Evolutionary conservation across 2,888 invertebrate genomes (phyloP).

Genomic region (Andricus quercusramuli): DNA sequence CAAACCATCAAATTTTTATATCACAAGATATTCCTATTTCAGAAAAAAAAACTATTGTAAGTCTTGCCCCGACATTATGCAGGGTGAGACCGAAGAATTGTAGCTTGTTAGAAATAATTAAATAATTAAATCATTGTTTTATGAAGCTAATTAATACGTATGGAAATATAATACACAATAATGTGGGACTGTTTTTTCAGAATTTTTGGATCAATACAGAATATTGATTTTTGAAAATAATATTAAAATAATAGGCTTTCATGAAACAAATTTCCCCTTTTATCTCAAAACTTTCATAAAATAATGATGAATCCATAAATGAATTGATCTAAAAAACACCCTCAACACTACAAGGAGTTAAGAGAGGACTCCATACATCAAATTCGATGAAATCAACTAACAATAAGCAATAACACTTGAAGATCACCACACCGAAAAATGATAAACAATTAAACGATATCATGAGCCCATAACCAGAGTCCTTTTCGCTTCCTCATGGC

Average conservation of each 20-base stretch:
- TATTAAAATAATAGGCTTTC: not conserved
- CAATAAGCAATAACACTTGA: conserved; percentile 13
- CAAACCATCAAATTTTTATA: no score
- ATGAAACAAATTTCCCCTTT: not conserved
- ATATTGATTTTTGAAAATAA: not conserved
- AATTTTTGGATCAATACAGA: no score
- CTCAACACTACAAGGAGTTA: not conserved
- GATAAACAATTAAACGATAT: conserved; percentile 13
- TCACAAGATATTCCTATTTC: no score
- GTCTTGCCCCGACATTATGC: no score
- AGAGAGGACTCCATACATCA: not conserved
- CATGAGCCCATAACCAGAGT: not conserved
- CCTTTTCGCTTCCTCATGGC: not conserved
- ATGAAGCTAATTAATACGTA: no score
- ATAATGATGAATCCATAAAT: not conserved
- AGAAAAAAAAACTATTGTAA: no score
- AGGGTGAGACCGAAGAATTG: no score
- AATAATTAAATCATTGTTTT: no score
- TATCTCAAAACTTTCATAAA: not conserved
- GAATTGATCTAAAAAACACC: not conserved
- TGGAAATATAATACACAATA: no score
- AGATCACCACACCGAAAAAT: conserved; percentile 27
- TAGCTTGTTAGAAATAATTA: no score
- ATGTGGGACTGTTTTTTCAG: no score
- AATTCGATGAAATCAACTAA: not conserved